Conservation (phyloP, 2,888 invertebrate genomes). For the Synergus gifuensis region DNA sequence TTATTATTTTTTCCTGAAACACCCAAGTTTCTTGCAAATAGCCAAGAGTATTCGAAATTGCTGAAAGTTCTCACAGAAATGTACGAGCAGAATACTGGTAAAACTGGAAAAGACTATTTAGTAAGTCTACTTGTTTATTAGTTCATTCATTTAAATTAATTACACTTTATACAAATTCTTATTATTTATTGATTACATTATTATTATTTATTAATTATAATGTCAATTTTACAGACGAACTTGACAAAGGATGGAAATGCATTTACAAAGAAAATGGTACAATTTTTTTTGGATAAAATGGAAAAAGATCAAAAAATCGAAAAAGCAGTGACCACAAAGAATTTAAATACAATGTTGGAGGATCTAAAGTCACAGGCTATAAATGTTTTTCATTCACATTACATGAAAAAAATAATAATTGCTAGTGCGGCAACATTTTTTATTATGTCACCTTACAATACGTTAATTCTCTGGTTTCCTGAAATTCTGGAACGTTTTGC, state of each 20-base stretch:
- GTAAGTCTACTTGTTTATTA: conserved; percentile 57
- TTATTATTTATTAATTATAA: background rate
- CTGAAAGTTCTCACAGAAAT: conserved; percentile 83
- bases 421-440: background rate
- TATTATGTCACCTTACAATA: conserved; percentile 87
- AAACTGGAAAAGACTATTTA: conserved; percentile 66
- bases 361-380: background rate
- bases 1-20: conserved; percentile 87
- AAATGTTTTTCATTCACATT: background rate
- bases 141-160: background rate
- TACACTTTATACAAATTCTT: background rate
- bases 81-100: conserved; percentile 85
- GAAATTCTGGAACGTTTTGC: conserved; percentile 90
- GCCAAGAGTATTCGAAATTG: conserved; percentile 86
- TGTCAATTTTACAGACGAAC: background rate
- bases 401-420: background rate
- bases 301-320: background rate
- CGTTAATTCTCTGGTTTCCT: conserved; percentile 94
- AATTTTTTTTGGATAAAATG: background rate
- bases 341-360: background rate
- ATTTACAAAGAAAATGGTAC: background rate
- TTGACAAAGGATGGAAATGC: conserved; percentile 10
- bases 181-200: background rate
- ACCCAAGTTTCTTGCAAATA: conserved; percentile 89
- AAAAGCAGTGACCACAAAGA: background rate